These are phyloP conservation scores for Rotaria socialis DNA, from an alignment of 2,888 invertebrate species.

Conservation along the genomic window DNA sequence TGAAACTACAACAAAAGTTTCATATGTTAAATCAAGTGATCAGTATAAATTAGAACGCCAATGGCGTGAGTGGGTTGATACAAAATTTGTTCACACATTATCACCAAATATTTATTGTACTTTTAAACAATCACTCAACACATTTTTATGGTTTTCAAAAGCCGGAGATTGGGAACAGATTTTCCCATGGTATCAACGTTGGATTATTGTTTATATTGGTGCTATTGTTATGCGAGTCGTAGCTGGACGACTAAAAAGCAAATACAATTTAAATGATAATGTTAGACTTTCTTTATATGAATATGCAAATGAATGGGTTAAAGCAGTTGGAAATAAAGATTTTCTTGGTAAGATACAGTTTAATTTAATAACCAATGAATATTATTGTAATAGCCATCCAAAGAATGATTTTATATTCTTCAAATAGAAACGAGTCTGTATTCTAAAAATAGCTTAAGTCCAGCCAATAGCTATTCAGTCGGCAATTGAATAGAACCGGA, in stretches of 20 bases:
- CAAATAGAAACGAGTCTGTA: too few relatives aligned
- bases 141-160: conserved; percentile 87
- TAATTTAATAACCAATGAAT: neutral
- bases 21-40: neutral
- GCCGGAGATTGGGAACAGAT: conserved; percentile 58
- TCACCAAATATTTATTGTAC: conserved; percentile 95
- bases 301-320: conserved; percentile 75
- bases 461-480: too few relatives aligned
- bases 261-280: conserved; percentile 76
- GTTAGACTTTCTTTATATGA: conserved; percentile 83
- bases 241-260: neutral
- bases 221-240: neutral
- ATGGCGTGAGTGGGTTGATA: conserved; percentile 93
- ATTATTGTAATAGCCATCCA: too few relatives aligned
- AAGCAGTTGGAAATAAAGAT: conserved; percentile 63
- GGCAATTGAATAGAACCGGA: too few relatives aligned
- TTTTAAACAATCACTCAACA: conserved; percentile 74
- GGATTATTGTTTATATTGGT: conserved; percentile 22
- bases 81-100: conserved; percentile 79
- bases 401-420: neutral
- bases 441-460: too few relatives aligned
- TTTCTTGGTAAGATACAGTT: neutral
- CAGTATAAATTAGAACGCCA: conserved; percentile 69
- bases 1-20: neutral
- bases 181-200: conserved; percentile 33